Evolutionary conservation across 2,113 vertebrate species (phyloP).

Genomic region (Grantiella picta): DNA sequence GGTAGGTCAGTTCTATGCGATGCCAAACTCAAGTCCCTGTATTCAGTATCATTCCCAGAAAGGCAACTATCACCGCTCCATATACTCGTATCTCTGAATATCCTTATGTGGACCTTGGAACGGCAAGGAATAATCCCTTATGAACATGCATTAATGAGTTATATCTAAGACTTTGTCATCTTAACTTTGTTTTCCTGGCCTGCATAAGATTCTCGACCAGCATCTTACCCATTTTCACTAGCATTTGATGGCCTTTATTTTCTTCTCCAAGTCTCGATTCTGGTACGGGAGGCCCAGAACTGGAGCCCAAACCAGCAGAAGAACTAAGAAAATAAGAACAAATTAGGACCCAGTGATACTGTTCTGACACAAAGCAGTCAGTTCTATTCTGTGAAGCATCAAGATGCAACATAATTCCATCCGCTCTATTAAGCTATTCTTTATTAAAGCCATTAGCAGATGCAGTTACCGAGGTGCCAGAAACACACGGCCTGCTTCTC

Average conservation of each 20-base stretch:
- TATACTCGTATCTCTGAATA: rapidly evolving
- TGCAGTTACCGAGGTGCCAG: background rate
- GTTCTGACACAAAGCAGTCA: background rate
- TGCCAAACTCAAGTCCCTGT: background rate
- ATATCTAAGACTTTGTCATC: background rate
- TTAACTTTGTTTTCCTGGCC: background rate
- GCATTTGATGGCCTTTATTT: constrained; percentile 93
- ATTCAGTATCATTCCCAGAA: background rate
- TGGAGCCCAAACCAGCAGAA: constrained; percentile 81
- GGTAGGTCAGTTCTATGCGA: background rate
- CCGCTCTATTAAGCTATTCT: background rate
- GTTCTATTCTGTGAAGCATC: background rate
- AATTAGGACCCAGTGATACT: background rate
- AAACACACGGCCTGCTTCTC: background rate
- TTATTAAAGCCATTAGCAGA: background rate
- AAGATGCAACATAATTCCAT: background rate
- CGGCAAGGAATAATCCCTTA: background rate
- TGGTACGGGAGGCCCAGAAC: constrained; percentile 72
- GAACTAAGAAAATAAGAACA: constrained; percentile 69
- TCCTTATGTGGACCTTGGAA: background rate
- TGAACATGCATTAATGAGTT: background rate
- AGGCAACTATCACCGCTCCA: background rate
- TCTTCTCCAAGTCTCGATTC: constrained; percentile 91
- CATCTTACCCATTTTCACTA: constrained; percentile 84
- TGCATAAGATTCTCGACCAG: background rate